A percentile compares a stretch with the other conserved stretches of the same genome.
phyloP scores from a whole-genome alignment of 2,888 invertebrate species.

The Chymomyza procnemis region DNA sequence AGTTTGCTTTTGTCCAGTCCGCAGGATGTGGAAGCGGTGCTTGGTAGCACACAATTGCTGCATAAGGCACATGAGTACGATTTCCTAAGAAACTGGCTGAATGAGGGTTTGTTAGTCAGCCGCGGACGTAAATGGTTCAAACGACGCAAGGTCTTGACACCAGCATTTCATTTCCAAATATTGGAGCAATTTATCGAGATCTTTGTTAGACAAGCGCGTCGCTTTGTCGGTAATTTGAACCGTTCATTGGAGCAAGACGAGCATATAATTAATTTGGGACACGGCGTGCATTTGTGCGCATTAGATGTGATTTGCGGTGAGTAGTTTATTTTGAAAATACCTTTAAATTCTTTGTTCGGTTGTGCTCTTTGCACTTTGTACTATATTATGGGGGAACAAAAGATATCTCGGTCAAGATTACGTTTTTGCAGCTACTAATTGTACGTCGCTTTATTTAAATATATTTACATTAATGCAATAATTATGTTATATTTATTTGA shows the following conservation, averaged over 20 bases:
- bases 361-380: neutral
- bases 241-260: constrained; percentile 77
- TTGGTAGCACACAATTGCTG: constrained; percentile 41
- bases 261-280: constrained; percentile 79
- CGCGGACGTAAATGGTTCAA: constrained; percentile 81
- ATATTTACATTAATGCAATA: too few relatives aligned
- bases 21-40: constrained; percentile 46
- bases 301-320: constrained; percentile 78
- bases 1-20: constrained; percentile 49
- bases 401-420: neutral
- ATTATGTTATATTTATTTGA: too few relatives aligned
- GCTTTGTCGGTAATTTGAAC: constrained; percentile 77
- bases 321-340: constrained; percentile 18
- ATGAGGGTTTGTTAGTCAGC: constrained; percentile 59
- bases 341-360: neutral
- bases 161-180: constrained; percentile 88
- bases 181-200: constrained; percentile 84
- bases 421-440: neutral
- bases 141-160: constrained; percentile 85
- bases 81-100: constrained; percentile 53
- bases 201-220: constrained; percentile 82
- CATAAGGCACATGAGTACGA: constrained; percentile 51
- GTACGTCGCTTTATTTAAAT: too few relatives aligned
- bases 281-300: constrained; percentile 78
- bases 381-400: neutral